Evolutionary conservation across 2,888 invertebrate genomes (phyloP), one percentile per base, ranked within the genome.

Genomic region (Plemyria rubiginata): DNA sequence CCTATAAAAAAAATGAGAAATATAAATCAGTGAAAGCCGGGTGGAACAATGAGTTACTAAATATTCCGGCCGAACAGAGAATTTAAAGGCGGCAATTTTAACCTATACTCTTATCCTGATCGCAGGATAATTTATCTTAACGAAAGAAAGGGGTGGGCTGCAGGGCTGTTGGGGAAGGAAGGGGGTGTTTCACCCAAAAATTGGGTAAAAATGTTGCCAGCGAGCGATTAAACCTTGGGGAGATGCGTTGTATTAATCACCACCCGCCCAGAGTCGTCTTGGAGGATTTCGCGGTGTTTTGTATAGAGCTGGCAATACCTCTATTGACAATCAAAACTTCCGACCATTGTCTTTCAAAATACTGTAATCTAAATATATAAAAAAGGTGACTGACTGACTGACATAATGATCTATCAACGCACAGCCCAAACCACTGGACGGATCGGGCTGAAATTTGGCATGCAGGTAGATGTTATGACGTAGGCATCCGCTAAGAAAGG

Each of bases 131-230:
- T 92, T 92, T 92, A 92, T 92, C 92, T 92, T 91, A 90, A 91
- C 88, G 92, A 92, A 92, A 92, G 91, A 92, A 92, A 92, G 90
- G 92, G 92, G 91, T 92, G 91, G 90, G 85, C 78, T 65, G 73
- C 64, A 75, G 77, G 75, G 62, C 56, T 61, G 73, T 70, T 65
- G 65, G 70, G 73, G 78, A 32, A 75, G 74, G 74, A 75, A 74
- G 77, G 76, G 79, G 78, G 78, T 72, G 75, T 74, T 66, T 80
- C 82, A 56, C 87, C 89, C 91, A 92, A 92, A 92, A 92, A 92
- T 92, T 92, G 92, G 90, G 92, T 92, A 92, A 92, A 92, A 92
- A 92, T 92, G 92, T 92, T 92, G 89, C 92, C 90, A 90, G 90
- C 90, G 78, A 91, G 84, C 92, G 92, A 92, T 92, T 92, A 92